Evolutionary conservation across 2,797 vertebrate genomes (phyloP).

Genomic region (Cyclura pinguis): DNA sequence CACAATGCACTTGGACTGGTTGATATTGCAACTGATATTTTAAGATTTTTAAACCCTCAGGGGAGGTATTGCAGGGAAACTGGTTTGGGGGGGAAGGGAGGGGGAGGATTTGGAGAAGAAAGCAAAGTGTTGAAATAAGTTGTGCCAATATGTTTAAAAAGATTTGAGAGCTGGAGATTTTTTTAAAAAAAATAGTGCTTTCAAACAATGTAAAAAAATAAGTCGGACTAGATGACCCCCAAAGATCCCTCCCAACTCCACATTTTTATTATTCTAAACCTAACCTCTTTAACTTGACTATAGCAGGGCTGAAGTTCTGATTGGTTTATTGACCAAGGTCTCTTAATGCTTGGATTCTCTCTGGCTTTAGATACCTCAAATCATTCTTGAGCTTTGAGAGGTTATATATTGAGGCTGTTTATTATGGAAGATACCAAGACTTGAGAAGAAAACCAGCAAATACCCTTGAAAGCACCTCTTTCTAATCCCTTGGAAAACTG

Average conservation of each 20-base stretch:
- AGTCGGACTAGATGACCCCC: not conserved
- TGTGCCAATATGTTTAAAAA: not conserved
- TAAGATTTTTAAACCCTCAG: rapidly evolving
- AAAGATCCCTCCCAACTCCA: not conserved
- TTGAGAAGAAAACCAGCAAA: not conserved
- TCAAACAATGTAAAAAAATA: not conserved
- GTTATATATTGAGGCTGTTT: not conserved
- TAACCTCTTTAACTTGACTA: not conserved
- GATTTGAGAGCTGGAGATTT: not conserved
- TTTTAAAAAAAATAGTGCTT: not conserved
- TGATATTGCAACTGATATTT: conserved; percentile 29
- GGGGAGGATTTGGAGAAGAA: too few species aligned
- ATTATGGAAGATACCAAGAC: not conserved
- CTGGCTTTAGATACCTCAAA: not conserved
- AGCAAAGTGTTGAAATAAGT: not conserved
- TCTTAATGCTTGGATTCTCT: not conserved
- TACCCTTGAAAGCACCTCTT: not conserved
- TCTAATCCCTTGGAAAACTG: rapidly evolving
- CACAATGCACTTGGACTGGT: conserved; percentile 66
- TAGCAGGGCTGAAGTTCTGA: not conserved
- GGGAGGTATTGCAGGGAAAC: not conserved
- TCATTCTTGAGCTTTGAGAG: not conserved
- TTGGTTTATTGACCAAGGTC: not conserved
- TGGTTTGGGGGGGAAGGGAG: rapidly evolving
- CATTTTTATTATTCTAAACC: not conserved